Evolutionary conservation across 2,888 invertebrate species (phyloP), one percentile per base, ranked within the genome.

Genomic region (Allophyes oxyacanthae): DNA sequence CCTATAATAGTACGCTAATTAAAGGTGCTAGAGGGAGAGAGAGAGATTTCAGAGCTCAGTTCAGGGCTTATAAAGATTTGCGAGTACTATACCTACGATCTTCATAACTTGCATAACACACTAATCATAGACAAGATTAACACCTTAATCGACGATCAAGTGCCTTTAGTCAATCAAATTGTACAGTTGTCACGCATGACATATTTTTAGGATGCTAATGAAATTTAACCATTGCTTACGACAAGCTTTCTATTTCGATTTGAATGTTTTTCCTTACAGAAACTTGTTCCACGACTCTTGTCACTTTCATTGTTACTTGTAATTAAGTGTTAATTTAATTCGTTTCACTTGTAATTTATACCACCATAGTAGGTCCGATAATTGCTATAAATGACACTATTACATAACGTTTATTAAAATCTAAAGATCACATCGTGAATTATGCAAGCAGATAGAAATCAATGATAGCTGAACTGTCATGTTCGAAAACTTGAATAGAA

Each of bases 141-240:
- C 46, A 54, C 33, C n/a, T 13, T 55, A 49, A 49, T 52, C 15
- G 42, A 14, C 15, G 26, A 58, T 55, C 37, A 57, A 4, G 25
- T 42, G n/a, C 26, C 33, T 40, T 56, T 60, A 64, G 15, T 54
- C 30, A 57, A 60, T 51, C 42, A 60, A 55, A 64, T 67, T 58
- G n/a, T n/a, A n/a, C n/a, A n/a, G n/a, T n/a, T n/a, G 64, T 59
- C 62, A 73, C 56, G 68, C 53, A 41, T 54, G 59, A 56, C 51
- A 49, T 38, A 20, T 36, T 56, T 49, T 37, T 44, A 11, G 6
- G 11, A 53, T 41, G 38, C 40, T 55, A 62, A 65, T 56, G 30
- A 48, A 49, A 28, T 20, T 20, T 41, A 38, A 48, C 50, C 51
- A 43, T 57, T 30, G 13, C 30, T 38, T 30, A 14, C 8, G 25